Evolutionary conservation across 2,113 vertebrate genomes (phyloP).

Genomic region (Chaetura pelagica): DNA sequence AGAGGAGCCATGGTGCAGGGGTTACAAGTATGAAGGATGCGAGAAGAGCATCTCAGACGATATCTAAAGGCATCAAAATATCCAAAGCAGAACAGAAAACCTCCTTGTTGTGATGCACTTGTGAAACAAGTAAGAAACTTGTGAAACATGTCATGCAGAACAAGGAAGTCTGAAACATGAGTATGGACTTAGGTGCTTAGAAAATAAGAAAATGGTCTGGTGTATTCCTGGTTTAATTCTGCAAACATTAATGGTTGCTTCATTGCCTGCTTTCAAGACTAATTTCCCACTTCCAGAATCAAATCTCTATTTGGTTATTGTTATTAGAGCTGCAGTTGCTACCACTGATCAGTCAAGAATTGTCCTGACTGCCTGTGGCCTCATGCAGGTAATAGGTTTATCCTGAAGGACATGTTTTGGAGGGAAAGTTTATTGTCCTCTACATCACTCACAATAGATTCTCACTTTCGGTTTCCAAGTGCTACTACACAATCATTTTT

Average conservation of each 20-base stretch:
- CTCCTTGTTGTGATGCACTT: neutral
- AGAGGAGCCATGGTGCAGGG: neutral
- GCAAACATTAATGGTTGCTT: neutral
- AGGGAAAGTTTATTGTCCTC: neutral
- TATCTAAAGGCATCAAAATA: neutral
- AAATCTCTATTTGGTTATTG: neutral
- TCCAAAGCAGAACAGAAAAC: neutral
- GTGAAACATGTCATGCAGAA: rapidly evolving
- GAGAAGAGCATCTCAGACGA: neutral
- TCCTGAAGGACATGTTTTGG: neutral
- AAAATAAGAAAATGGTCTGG: rapidly evolving
- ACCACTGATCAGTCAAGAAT: neutral
- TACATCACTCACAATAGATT: neutral
- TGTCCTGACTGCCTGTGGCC: neutral
- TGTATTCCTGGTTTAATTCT: neutral
- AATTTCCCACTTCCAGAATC: neutral
- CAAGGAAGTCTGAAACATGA: neutral
- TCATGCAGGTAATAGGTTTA: neutral
- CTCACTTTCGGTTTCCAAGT: neutral
- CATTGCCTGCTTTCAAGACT: neutral
- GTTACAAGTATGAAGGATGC: rapidly evolving
- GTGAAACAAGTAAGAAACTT: neutral
- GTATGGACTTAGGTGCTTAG: neutral
- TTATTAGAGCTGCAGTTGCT: neutral
- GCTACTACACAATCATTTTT: neutral